Evolutionary conservation across 2,888 invertebrate species (phyloP), one percentile per base, ranked within the genome.

Genomic region (Mythimna lalbum): DNA sequence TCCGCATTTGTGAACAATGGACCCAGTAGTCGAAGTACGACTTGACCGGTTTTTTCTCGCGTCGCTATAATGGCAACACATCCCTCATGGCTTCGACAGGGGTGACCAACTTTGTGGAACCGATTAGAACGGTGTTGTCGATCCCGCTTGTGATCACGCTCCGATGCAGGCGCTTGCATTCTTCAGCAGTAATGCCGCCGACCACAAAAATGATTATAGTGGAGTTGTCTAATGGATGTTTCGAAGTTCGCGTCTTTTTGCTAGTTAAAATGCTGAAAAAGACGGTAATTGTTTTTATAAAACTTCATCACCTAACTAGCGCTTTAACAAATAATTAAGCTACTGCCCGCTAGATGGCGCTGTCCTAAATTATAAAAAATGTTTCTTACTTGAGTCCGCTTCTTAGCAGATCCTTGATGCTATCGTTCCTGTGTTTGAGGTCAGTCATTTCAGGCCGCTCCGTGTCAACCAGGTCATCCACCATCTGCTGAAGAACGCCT

Each of bases 151-250:
- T 96, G 73, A 96, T 95, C 5, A 95, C 93, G 4, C 91, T 91
- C 4, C 95, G 91, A 71, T 96, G 95, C 0, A 97, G 80, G 19
- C 95, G 93, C 85, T 94, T 96, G 75, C 96, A 96, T 90, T 98
- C 97, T 73, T 97, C 97, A 0, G 96, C 96, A 0, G 97, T 97
- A 4, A 97, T 92, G 10, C 97, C 97, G 10, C 98, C 97, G 17
- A 97, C 90, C 12, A 97, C 95, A 86, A 97, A 97, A 19, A 98
- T 89, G 27, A 98, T 96, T 69, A 97, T 93, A 36, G 96, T 95
- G 0, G 97, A 96, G 85, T 97, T 97, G 88, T 97, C 97, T 19
- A 96, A 90, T 0, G 97, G 97, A 73, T 97, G 97, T 68, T 95
- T 95, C 0, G 89, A 31, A 4, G 76, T 84, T 5, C 93, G 90